phyloP scores from a whole-genome alignment of 2,113 vertebrate species.

The Zeus faber region DNA sequence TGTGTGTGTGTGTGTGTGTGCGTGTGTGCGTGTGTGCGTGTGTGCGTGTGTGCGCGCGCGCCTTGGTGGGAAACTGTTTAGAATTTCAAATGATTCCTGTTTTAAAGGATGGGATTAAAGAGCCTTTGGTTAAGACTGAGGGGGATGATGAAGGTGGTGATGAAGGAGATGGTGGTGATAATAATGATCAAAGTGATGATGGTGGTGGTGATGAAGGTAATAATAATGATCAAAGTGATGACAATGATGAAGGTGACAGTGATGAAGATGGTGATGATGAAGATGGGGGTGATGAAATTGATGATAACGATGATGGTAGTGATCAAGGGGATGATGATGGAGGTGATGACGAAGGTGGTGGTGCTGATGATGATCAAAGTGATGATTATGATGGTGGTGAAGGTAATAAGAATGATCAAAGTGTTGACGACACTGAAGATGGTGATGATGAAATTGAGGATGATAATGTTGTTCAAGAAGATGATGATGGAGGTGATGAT shows the following conservation, averaged over 20 bases:
- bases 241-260: no score
- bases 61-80: background rate
- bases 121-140: background rate
- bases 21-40: background rate
- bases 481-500: no score
- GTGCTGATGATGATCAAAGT: no score
- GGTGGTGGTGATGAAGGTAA: no score
- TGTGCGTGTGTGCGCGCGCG: no score
- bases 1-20: background rate
- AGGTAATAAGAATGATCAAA: no score
- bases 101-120: background rate
- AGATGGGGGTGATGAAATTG: constrained; percentile 1
- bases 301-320: constrained; percentile 24
- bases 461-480: constrained; percentile 11
- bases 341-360: no score
- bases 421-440: background rate
- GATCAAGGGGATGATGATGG: background rate
- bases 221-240: no score
- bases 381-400: no score
- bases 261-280: background rate
- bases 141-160: constrained; percentile 12
- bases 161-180: constrained; percentile 5
- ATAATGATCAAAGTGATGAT: no score
- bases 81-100: no score
- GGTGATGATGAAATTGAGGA: constrained; percentile 11